phyloP scores from a whole-genome alignment of 2,888 invertebrate genomes.

The Leucania comma region DNA sequence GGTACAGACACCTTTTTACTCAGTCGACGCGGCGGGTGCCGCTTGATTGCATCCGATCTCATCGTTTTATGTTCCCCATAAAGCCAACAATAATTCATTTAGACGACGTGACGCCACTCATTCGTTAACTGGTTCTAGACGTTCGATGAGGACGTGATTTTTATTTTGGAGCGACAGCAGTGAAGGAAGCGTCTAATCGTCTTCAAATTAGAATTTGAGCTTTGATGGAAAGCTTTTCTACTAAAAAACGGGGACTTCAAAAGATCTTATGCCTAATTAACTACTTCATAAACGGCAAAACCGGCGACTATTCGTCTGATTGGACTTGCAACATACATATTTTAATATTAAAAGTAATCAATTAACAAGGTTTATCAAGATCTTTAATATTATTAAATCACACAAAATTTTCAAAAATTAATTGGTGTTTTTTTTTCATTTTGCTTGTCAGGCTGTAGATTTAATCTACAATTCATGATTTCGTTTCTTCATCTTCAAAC shows the following conservation, averaged over 20 bases:
- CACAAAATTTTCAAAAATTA: background rate
- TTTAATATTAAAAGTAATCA: slow-evolving; percentile 16
- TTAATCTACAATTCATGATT: slow-evolving; percentile 15
- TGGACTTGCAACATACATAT: slow-evolving; percentile 26
- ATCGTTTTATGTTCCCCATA: slow-evolving; percentile 90
- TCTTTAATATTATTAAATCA: slow-evolving; percentile 24
- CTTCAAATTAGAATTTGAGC: slow-evolving; percentile 62
- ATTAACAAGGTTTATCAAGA: slow-evolving; percentile 31
- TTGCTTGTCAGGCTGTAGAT: background rate
- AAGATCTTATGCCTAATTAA: slow-evolving; percentile 45
- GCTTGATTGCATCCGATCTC: slow-evolving; percentile 90
- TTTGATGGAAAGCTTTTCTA: slow-evolving; percentile 58
- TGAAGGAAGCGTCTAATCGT: slow-evolving; percentile 62
- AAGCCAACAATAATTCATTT: slow-evolving; percentile 91
- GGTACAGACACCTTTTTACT: slow-evolving; percentile 88
- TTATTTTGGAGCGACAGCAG: slow-evolving; percentile 63
- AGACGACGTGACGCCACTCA: slow-evolving; percentile 90
- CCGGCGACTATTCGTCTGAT: slow-evolving; percentile 39
- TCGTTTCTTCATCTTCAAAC: background rate
- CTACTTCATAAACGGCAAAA: slow-evolving; percentile 37
- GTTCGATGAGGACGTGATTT: slow-evolving; percentile 70
- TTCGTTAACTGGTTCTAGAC: slow-evolving; percentile 87
- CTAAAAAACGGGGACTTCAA: slow-evolving; percentile 42
- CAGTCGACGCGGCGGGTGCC: slow-evolving; percentile 87
- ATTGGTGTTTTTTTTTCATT: slow-evolving; percentile 29